Evolutionary conservation across 2,113 vertebrate genomes (phyloP), one percentile per base, ranked within the genome.

Genomic region (Pseudorhombus dupliciocellatus): DNA sequence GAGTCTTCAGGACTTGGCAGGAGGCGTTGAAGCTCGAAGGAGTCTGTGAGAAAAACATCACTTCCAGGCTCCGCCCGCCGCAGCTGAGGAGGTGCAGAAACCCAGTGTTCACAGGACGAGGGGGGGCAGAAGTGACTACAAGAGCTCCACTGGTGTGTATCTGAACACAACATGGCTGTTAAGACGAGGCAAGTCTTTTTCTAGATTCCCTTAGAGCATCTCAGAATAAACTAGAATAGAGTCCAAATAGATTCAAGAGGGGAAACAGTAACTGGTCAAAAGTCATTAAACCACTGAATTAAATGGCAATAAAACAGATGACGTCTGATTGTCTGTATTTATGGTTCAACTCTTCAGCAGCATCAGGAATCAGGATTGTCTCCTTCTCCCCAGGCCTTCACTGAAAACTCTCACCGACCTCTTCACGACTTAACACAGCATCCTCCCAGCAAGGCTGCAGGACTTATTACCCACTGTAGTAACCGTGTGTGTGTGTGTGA

Each of bases 381-480:
- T 8, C n/a, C n/a, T n/a, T n/a, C 20, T 48, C 46, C 18, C 46
- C 6, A n/a, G 3, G 12, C 14, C 46, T 8, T 34, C 8, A 22
- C 5, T 66, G 18, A 42, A 73, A 66, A 78, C 60, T 59, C 53
- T 15, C 34, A 48, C 31, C 31, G 40, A 6, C 34, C 14, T 75
- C 51, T 65, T 58, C n/a, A 12, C 10, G 7, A 55, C 57, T 66
- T 60, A 63, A 74, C 50, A 63, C 26, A 24, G 22, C 51, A 15
- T 83, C 64, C 58, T 75, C 50, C 9, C 60, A 18, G 59, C 28
- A 24, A 1, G 61, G 51, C 75, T 80, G 55, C 51, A 75, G 59
- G 73, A 79, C 40, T 60, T 44, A 60, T 71, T 28, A 46, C 68
- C 67, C 55, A 53, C 64, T 42, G 73, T 70, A 54, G 62, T n/a